Evolutionary conservation across 2,888 invertebrate genomes (phyloP).

Genomic region (Matsumyia berberina): DNA sequence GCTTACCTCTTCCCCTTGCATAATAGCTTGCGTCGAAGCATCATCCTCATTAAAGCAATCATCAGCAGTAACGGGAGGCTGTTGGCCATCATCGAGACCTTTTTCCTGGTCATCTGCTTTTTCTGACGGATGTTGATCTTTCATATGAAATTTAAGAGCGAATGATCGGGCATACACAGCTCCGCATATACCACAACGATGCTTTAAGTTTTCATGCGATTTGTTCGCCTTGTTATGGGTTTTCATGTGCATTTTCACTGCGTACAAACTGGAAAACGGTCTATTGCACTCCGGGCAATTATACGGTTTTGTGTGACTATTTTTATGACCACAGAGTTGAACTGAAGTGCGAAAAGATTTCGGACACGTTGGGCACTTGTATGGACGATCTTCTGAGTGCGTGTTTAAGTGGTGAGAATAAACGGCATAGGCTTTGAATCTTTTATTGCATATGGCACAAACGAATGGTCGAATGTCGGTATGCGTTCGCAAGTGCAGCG

Average conservation of each 20-base stretch:
- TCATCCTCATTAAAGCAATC: conserved; percentile 78
- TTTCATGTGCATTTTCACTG: conserved; percentile 90
- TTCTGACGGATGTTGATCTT: conserved; percentile 86
- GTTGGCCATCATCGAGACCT: conserved; percentile 16
- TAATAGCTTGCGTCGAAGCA: conserved; percentile 79
- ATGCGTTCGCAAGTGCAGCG: conserved; percentile 92
- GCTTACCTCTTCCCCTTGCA: conserved; percentile 80
- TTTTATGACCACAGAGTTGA: conserved; percentile 91
- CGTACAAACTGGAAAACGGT: conserved; percentile 91
- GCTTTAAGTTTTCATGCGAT: conserved; percentile 87
- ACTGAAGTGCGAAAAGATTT: conserved; percentile 93
- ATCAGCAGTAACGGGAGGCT: conserved; percentile 11
- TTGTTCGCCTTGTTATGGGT: conserved; percentile 87
- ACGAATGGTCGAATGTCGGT: conserved; percentile 91
- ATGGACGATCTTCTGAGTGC: conserved; percentile 90
- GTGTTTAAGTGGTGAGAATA: conserved; percentile 91
- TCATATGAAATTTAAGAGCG: conserved; percentile 90
- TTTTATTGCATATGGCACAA: conserved; percentile 89
- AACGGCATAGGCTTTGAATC: conserved; percentile 91
- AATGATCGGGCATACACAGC: conserved; percentile 91
- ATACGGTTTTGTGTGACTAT: conserved; percentile 92
- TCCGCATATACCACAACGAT: conserved; percentile 89
- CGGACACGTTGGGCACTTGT: conserved; percentile 90
- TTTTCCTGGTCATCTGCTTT: conserved; percentile 65
- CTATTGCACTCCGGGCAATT: conserved; percentile 91